Percentiles rank a stretch among this genome's conserved stretches.
Evolutionary conservation across 1,140 invertebrate species (phyloP).

Genomic region (Caenorhabditis tropicalis): DNA sequence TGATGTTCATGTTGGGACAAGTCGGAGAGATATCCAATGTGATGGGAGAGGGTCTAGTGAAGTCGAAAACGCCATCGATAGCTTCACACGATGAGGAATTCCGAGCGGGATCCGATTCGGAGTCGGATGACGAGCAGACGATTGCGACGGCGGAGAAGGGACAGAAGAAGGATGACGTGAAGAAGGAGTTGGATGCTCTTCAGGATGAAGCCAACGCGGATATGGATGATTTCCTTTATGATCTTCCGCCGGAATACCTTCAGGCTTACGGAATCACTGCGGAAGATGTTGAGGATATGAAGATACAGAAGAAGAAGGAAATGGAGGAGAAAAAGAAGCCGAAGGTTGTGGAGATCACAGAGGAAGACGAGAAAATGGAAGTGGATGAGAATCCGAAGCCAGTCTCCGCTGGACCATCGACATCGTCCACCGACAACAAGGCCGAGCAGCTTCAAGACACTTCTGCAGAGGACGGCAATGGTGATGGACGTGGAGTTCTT

Average conservation of each 20-base stretch:
- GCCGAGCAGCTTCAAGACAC: not conserved
- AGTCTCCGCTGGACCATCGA: not conserved
- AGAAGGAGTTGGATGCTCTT: conserved; percentile 14
- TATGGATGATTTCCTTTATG: conserved; percentile 7
- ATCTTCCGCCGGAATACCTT: not conserved
- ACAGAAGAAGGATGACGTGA: conserved; percentile 74
- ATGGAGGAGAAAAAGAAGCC: not conserved
- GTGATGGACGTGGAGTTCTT: conserved; percentile 47
- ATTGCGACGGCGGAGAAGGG: conserved; percentile 85
- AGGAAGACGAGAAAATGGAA: not conserved
- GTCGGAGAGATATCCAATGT: conserved; percentile 91
- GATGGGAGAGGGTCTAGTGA: conserved; percentile 71
- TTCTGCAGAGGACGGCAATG: conserved; percentile 34
- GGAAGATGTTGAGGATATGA: conserved; percentile 26
- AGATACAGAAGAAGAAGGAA: not conserved
- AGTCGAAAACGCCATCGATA: conserved; percentile 58
- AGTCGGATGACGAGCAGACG: conserved; percentile 89
- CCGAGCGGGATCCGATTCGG: conserved; percentile 79
- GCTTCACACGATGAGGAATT: conserved; percentile 40
- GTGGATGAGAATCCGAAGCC: not conserved
- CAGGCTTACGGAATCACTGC: not conserved
- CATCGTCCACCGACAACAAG: not conserved
- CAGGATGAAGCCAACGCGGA: not conserved
- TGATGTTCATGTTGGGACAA: conserved; percentile 97
- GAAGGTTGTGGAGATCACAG: not conserved